Evolutionary conservation across 2,797 vertebrate genomes (phyloP).

Genomic region (Danio jaintianensis): DNA sequence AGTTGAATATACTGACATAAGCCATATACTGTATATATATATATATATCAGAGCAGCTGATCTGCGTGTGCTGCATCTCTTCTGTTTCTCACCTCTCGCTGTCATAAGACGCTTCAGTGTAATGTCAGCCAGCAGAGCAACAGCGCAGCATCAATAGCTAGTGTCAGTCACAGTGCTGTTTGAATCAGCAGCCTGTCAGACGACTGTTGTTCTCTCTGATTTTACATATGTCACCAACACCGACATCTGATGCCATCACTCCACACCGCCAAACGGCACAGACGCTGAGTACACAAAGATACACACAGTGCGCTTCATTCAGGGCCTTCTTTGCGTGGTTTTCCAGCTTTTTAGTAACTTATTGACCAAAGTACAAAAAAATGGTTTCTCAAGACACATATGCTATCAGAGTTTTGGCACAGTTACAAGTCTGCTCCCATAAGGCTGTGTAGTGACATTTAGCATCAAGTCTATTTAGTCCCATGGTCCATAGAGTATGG

Average conservation of each 20-base stretch:
- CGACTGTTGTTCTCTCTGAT: constrained; percentile 33
- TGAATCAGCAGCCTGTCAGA: constrained; percentile 56
- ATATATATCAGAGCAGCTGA: constrained; percentile 1
- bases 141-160: constrained; percentile 42
- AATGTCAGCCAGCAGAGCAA: constrained; percentile 40
- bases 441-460: constrained; percentile 38
- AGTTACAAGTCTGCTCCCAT: constrained; percentile 26
- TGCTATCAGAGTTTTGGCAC: constrained; percentile 32
- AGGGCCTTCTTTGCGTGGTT: constrained; percentile 20
- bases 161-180: constrained; percentile 47
- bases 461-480: constrained; percentile 39
- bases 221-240: constrained; percentile 43
- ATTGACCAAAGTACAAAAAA: constrained; percentile 9
- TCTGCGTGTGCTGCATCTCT: not conserved
- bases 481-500: constrained; percentile 27
- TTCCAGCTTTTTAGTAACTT: constrained; percentile 19
- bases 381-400: constrained; percentile 15
- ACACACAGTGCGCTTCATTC: constrained; percentile 1
- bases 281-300: constrained; percentile 27
- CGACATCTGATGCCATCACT: constrained; percentile 40
- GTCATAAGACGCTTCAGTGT: constrained; percentile 32
- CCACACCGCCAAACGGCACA: constrained; percentile 40
- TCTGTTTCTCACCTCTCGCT: constrained; percentile 24
- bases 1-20: not conserved
- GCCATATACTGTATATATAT: too few species aligned